Evolutionary conservation across 1,140 invertebrate genomes (phyloP).

Genomic region (Pogonus chalceus): DNA sequence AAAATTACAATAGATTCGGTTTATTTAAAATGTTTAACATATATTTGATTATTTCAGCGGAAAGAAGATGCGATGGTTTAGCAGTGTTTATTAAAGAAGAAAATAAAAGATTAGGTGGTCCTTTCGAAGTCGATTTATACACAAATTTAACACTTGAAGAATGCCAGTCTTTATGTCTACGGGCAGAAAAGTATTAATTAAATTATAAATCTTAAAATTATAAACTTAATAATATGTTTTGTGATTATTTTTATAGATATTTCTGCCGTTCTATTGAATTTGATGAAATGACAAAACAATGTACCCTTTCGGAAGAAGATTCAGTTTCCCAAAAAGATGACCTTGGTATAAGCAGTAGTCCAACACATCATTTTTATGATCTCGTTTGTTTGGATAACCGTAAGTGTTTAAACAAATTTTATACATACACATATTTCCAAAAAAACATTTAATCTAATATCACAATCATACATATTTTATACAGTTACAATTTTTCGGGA

Average conservation of each 20-base stretch:
- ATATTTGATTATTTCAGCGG: slow-evolving; percentile 45
- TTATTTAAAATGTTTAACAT: too few relatives aligned
- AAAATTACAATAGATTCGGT: too few relatives aligned
- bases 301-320: slow-evolving; percentile 80
- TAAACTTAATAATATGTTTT: slow-evolving; percentile 14
- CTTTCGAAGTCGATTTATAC: slow-evolving; percentile 78
- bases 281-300: slow-evolving; percentile 73
- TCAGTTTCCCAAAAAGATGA: slow-evolving; percentile 77
- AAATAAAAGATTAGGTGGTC: slow-evolving; percentile 74
- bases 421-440: too few relatives aligned
- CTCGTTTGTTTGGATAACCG: slow-evolving; percentile 76
- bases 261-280: slow-evolving; percentile 85
- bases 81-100: slow-evolving; percentile 81
- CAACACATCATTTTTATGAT: slow-evolving; percentile 75
- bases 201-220: neutral
- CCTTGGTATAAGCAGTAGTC: slow-evolving; percentile 66
- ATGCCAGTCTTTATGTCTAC: slow-evolving; percentile 68
- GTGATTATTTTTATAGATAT: slow-evolving; percentile 46
- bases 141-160: slow-evolving; percentile 74
- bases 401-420: slow-evolving; percentile 51
- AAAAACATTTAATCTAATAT: too few relatives aligned
- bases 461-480: too few relatives aligned
- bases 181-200: slow-evolving; percentile 59
- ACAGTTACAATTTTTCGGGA: too few relatives aligned
- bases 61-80: slow-evolving; percentile 72